Conservation (phyloP, 30 jellyfish, hydroid and myxozoan genomes). For the Hydra vulgaris region DNA sequence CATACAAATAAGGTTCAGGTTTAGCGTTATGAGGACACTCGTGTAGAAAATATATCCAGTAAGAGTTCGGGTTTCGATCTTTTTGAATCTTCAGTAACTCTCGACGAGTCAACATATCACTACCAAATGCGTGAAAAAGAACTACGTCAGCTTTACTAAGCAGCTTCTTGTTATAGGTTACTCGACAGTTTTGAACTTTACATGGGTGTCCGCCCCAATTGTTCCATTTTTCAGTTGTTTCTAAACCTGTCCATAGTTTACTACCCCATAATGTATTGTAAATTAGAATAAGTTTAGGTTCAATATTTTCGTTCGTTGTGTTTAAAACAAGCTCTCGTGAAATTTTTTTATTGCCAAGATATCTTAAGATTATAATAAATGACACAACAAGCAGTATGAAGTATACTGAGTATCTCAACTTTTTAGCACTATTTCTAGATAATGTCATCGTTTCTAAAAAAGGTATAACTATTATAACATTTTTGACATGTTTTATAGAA, state of each 20-base stretch:
- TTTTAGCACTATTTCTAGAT: not conserved
- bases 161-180: slow-evolving; percentile 47
- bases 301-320: not conserved
- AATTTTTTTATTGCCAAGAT: not conserved
- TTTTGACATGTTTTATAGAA: no score
- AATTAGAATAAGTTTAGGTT: slow-evolving; percentile 43
- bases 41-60: slow-evolving; percentile 70
- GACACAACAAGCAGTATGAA: not conserved
- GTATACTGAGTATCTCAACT: not conserved
- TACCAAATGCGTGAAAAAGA: slow-evolving; percentile 58
- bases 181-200: slow-evolving; percentile 60
- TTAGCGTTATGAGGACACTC: slow-evolving; percentile 55
- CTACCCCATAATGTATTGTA: slow-evolving; percentile 61
- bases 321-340: not conserved
- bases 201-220: slow-evolving; percentile 73
- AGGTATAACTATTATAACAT: no score
- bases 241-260: slow-evolving; percentile 61
- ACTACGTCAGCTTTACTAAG: slow-evolving; percentile 55
- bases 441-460: not conserved
- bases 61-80: slow-evolving; percentile 32
- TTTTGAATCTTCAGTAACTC: slow-evolving; percentile 21
- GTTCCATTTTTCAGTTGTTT: slow-evolving; percentile 49
- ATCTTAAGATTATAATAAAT: not conserved
- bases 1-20: slow-evolving; percentile 53
- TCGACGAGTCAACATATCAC: slow-evolving; percentile 44